These are phyloP conservation scores for Aspidapion aeneum DNA, from an alignment of 2,888 invertebrate species.

Conservation along the genomic window DNA sequence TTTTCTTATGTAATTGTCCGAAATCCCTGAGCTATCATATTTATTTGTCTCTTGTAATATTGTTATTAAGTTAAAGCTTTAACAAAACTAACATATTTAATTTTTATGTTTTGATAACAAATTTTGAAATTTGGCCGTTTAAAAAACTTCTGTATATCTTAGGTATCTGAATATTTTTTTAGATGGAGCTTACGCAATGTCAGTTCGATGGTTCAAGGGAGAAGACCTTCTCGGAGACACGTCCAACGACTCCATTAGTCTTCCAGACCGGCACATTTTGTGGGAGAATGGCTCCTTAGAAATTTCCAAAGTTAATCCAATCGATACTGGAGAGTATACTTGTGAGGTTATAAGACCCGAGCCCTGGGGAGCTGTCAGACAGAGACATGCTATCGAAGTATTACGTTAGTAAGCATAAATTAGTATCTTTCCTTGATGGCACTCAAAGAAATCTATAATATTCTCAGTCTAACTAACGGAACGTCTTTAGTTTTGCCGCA, in stretches of 20 bases:
- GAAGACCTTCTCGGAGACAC: slow-evolving; percentile 56
- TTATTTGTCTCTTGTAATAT: no score
- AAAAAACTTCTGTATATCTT: background rate
- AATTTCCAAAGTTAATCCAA: slow-evolving; percentile 53
- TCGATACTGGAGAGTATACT: slow-evolving; percentile 64
- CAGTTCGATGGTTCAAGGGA: slow-evolving; percentile 70
- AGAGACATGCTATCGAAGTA: slow-evolving; percentile 75
- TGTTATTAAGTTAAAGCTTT: no score
- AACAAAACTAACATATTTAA: no score
- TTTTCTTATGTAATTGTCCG: no score
- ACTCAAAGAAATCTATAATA: no score
- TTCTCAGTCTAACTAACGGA: no score
- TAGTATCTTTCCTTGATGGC: no score
- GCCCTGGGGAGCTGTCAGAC: slow-evolving; percentile 66
- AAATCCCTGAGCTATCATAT: no score
- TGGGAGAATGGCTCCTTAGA: slow-evolving; percentile 71
- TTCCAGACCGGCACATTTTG: slow-evolving; percentile 59
- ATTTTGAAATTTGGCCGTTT: background rate
- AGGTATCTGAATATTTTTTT: background rate
- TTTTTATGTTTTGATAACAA: no score
- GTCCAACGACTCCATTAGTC: slow-evolving; percentile 34
- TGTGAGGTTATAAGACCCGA: slow-evolving; percentile 64
- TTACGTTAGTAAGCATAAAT: slow-evolving; percentile 60
- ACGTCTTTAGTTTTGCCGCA: no score
- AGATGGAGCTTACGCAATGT: slow-evolving; percentile 54